A percentile compares a stretch with the other conserved stretches of the same genome.
phyloP scores from a whole-genome alignment of 2,797 vertebrate species.

The Trematocara caparti region DNA sequence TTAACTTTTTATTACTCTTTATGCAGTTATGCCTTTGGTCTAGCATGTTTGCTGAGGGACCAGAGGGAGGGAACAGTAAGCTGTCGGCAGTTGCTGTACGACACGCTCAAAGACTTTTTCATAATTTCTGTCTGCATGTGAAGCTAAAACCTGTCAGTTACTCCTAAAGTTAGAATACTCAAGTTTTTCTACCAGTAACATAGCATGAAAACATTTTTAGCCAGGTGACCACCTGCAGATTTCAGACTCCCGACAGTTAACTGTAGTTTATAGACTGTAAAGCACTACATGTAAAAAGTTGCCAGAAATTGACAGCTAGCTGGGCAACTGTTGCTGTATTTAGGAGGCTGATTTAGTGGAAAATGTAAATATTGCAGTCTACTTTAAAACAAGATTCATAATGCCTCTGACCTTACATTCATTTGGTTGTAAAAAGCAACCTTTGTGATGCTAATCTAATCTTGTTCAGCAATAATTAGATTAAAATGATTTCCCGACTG shows the following conservation, averaged over 20 bases:
- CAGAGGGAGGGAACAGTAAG: not conserved
- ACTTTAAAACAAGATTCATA: not conserved
- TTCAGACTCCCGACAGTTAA: not conserved
- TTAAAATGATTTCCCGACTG: not conserved
- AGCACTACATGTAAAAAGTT: not conserved
- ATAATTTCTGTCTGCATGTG: not conserved
- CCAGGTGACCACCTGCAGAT: not conserved
- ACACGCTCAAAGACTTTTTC: not conserved
- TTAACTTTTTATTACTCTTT: slow-evolving; percentile 4
- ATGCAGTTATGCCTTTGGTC: not conserved
- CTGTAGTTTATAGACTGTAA: not conserved
- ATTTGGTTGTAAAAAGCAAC: not conserved
- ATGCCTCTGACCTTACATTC: not conserved
- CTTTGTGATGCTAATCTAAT: not conserved
- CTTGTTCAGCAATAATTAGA: not conserved
- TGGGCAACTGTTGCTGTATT: not conserved
- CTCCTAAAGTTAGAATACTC: not conserved
- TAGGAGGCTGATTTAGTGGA: not conserved
- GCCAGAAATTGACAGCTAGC: not conserved
- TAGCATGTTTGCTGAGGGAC: not conserved
- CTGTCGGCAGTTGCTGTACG: not conserved
- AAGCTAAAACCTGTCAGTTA: not conserved
- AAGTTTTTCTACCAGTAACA: not conserved
- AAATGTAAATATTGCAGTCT: not conserved
- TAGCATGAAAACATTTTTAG: not conserved